phyloP scores from a whole-genome alignment of 1,140 invertebrate species.

The Sinella curviseta region DNA sequence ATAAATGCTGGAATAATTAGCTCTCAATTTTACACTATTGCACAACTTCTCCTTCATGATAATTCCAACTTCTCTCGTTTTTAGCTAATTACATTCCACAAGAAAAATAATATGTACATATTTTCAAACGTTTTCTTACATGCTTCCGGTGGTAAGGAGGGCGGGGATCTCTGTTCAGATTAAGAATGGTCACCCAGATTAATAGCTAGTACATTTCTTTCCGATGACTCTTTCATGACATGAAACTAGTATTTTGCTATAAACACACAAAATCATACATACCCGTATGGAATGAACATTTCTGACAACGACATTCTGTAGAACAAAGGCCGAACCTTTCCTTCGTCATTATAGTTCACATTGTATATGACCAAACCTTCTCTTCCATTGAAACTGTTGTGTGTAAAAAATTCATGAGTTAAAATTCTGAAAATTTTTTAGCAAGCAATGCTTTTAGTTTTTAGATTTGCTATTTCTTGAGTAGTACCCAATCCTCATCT shows the following conservation, averaged over 20 bases:
- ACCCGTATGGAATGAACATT: conserved; percentile 16
- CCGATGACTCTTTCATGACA: no score
- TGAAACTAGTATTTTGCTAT: no score
- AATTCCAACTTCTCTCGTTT: neutral
- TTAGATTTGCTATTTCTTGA: neutral
- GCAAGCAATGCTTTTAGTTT: neutral
- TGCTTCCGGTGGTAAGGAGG: conserved; percentile 8
- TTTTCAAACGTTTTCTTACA: conserved; percentile 13
- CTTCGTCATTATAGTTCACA: conserved; percentile 13
- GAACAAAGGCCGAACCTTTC: neutral
- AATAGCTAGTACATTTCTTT: no score
- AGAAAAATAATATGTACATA: no score
- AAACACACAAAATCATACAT: neutral
- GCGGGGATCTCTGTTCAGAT: conserved; percentile 10
- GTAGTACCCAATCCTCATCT: conserved; percentile 12
- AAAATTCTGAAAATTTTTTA: neutral
- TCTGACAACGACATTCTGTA: conserved; percentile 10
- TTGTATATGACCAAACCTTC: conserved; percentile 10
- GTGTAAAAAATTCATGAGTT: neutral
- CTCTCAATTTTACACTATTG: no score
- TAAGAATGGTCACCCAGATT: neutral
- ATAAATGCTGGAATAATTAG: neutral
- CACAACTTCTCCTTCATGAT: neutral
- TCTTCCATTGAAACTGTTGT: conserved; percentile 6
- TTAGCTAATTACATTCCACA: no score